These are phyloP conservation scores for Astyanax mexicanus DNA, from an alignment of 2,797 vertebrate species.

Conservation along the genomic window DNA sequence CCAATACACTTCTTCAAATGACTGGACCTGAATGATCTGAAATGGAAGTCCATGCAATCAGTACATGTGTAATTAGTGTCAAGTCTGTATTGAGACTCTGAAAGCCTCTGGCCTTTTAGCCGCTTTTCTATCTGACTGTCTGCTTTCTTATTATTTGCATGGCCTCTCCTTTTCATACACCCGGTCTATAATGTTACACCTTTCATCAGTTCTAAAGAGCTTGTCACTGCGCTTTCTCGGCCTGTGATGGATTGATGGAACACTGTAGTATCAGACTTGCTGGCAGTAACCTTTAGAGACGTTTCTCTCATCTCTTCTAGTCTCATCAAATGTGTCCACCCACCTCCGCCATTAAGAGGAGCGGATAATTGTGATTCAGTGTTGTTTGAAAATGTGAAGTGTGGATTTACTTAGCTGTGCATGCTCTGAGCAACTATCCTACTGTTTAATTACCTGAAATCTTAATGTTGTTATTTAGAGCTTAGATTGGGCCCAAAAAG, in stretches of 20 bases:
- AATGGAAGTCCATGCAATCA: conserved; percentile 84
- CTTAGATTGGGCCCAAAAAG: too few relatives aligned
- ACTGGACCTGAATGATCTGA: conserved; percentile 81
- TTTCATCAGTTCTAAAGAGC: conserved; percentile 85
- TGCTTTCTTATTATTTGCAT: conserved; percentile 87
- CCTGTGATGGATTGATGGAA: conserved; percentile 83
- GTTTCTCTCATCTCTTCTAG: conserved; percentile 64
- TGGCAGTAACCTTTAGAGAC: conserved; percentile 73
- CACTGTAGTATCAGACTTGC: conserved; percentile 64
- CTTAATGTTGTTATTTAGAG: too few relatives aligned
- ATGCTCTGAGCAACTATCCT: background rate
- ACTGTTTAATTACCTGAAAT: too few relatives aligned
- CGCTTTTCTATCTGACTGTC: conserved; percentile 81
- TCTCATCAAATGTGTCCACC: conserved; percentile 66
- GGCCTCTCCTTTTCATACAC: conserved; percentile 79
- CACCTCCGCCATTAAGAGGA: conserved; percentile 67
- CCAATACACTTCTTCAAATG: conserved; percentile 72
- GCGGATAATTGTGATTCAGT: conserved; percentile 71
- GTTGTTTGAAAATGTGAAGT: conserved; percentile 57
- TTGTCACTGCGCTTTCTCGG: conserved; percentile 80
- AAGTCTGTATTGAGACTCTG: conserved; percentile 84
- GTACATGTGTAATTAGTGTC: conserved; percentile 84
- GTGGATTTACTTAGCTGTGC: conserved; percentile 1
- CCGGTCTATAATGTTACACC: conserved; percentile 82
- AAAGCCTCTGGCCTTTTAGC: conserved; percentile 83